Conservation (phyloP, 1,140 invertebrate genomes). For the Agrilus planipennis region DNA sequence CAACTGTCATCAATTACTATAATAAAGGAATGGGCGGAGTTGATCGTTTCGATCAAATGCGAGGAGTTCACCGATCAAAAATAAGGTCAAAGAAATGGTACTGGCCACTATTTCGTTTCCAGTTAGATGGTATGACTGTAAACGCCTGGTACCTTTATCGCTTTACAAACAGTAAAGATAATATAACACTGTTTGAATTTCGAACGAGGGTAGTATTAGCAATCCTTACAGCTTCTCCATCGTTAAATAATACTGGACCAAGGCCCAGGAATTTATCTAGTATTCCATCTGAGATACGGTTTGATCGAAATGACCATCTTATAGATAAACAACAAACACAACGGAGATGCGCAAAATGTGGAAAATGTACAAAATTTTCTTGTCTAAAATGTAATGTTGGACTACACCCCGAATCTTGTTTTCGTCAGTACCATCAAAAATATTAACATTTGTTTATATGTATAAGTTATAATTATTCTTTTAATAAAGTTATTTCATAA, state of each 20-base stretch:
- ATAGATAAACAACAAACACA: slow-evolving; percentile 6
- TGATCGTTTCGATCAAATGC: slow-evolving; percentile 22
- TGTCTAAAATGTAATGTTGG: slow-evolving; percentile 13
- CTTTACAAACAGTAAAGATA: slow-evolving; percentile 3
- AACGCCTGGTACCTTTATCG: slow-evolving; percentile 9
- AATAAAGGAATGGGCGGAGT: slow-evolving; percentile 32
- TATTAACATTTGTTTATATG: too few species aligned
- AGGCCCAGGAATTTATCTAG: slow-evolving; percentile 5
- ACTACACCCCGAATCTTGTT: slow-evolving; percentile 11
- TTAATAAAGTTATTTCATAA: too few species aligned
- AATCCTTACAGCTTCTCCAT: slow-evolving; percentile 4
- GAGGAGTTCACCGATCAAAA: slow-evolving; percentile 4
- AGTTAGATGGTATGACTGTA: slow-evolving; percentile 6
- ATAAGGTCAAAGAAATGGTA: slow-evolving; percentile 12
- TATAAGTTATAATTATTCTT: too few species aligned
- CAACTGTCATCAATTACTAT: slow-evolving; percentile 26
- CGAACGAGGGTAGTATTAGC: slow-evolving; percentile 4
- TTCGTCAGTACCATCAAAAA: too few species aligned
- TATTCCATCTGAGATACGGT: slow-evolving; percentile 8
- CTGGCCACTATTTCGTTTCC: slow-evolving; percentile 10
- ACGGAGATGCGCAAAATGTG: slow-evolving; percentile 8
- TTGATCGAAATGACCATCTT: slow-evolving; percentile 7
- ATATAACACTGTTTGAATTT: slow-evolving; percentile 7
- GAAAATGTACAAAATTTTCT: slow-evolving; percentile 9
- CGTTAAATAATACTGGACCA: background rate